Conservation (phyloP, 2,888 invertebrate genomes). For the Agonopterix subpropinquella region DNA sequence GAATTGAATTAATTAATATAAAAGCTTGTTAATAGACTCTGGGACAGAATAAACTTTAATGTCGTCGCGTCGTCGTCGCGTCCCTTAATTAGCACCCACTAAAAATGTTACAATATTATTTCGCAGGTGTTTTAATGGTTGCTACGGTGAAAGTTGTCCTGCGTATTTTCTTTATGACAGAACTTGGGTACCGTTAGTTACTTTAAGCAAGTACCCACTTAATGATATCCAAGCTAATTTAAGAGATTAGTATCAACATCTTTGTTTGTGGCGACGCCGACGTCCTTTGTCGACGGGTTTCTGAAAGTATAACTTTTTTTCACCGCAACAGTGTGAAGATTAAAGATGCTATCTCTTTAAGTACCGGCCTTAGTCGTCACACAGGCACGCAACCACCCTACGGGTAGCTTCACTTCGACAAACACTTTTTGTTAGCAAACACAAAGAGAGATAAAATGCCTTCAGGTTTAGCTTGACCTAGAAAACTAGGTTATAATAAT, state of each 20-base stretch:
- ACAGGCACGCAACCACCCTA: constrained; percentile 26
- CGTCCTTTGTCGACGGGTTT: constrained; percentile 8
- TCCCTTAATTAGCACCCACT: too few relatives aligned
- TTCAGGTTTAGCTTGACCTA: constrained; percentile 18
- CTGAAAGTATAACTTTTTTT: constrained; percentile 5
- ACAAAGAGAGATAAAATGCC: constrained; percentile 27
- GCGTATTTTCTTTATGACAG: neutral
- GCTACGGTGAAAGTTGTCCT: too few relatives aligned
- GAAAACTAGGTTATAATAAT: neutral
- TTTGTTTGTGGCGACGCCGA: constrained; percentile 9
- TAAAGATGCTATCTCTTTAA: constrained; percentile 34
- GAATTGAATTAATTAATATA: too few relatives aligned
- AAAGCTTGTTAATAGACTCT: too few relatives aligned
- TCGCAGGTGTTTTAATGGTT: too few relatives aligned
- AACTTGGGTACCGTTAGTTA: constrained; percentile 1
- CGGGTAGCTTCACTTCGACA: constrained; percentile 15
- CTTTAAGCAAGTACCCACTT: constrained; percentile 1
- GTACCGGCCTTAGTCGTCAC: constrained; percentile 12
- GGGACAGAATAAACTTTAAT: too few relatives aligned
- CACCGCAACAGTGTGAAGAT: constrained; percentile 20
- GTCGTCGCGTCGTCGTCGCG: too few relatives aligned
- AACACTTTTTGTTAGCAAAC: constrained; percentile 20
- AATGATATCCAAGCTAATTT: constrained; percentile 4
- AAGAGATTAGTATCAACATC: constrained; percentile 9
- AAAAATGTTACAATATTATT: too few relatives aligned